Evolutionary conservation across 23 tunicate genomes (phyloP), one percentile per base, ranked within the genome.

Genomic region (Styela clava): DNA sequence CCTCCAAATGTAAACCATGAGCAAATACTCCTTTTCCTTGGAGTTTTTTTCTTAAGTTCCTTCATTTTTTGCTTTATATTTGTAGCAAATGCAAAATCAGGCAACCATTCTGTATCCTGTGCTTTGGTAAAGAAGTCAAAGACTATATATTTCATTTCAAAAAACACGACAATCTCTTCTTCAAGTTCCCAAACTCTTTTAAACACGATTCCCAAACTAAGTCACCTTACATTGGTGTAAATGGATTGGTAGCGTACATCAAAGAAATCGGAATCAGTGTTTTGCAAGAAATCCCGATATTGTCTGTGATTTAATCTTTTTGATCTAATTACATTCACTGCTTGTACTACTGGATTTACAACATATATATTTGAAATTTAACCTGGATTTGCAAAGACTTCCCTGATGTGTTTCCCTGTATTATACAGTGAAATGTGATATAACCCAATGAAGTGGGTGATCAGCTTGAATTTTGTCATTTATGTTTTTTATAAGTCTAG

Each of bases 331-430:
- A 68, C 81, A 85, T 85, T 81, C 26, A 79, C 89, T 34, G 31
- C 85, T 35, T 80, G 64, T 28, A 78, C 78, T 21, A 85, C 77
- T 85, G 78, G 77, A 67, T 85, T 83, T 37, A 78, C 61, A 78
- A 85, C 88, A 78, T 85, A n/a, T n/a, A n/a, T n/a, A 73, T 74
- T 74, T 84, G 35, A 82, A 25, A 23, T 72, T 78, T 63, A 78
- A 34, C 33, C 61, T 78, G 64, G 63, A 33, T 21, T 63, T 51
- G 81, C 85, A 81, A 32, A 80, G 69, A 64, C 64, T 71, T 69
- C 68, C 63, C 81, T 85, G 89, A 69, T 85, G 79, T 24, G 81
- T 85, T 74, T 81, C 52, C 86, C 85, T 81, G 83, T 68, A n/a
- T n/a, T n/a, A n/a, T n/a, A n/a, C n/a, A n/a, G n/a, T n/a, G n/a